These are phyloP conservation scores for Dipodomys spectabilis DNA, from an alignment of 2,113 vertebrate species.

Conservation along the genomic window DNA sequence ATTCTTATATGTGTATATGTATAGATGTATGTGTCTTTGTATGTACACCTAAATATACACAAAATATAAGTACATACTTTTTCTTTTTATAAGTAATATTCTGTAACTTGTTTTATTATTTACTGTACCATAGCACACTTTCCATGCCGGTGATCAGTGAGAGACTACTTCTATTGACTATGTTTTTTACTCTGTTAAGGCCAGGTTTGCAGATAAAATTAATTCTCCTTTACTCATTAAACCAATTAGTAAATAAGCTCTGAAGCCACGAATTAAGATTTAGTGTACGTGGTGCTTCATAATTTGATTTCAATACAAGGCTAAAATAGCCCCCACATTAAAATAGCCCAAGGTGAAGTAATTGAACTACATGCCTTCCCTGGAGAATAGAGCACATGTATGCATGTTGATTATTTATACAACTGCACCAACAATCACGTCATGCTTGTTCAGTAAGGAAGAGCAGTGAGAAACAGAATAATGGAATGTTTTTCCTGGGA, in stretches of 20 bases:
- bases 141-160: neutral
- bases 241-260: neutral
- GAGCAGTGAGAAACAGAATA: neutral
- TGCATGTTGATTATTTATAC: neutral
- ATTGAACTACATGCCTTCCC: neutral
- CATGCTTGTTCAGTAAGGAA: neutral
- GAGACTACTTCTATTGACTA: neutral
- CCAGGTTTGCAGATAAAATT: neutral
- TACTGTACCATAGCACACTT: neutral
- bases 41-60: neutral
- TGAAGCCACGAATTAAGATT: neutral
- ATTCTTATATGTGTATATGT: neutral
- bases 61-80: neutral
- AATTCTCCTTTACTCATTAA: neutral
- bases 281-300: neutral
- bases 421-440: neutral
- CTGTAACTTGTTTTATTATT: constrained; percentile 25
- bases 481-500: neutral
- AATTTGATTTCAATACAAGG: neutral
- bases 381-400: neutral
- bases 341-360: neutral
- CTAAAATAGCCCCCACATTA: neutral
- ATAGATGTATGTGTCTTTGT: neutral
- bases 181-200: neutral
- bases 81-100: neutral